These are phyloP conservation scores for Corythoichthys haematopterus DNA, from an alignment of 2,113 vertebrate genomes.

Conservation along the genomic window DNA sequence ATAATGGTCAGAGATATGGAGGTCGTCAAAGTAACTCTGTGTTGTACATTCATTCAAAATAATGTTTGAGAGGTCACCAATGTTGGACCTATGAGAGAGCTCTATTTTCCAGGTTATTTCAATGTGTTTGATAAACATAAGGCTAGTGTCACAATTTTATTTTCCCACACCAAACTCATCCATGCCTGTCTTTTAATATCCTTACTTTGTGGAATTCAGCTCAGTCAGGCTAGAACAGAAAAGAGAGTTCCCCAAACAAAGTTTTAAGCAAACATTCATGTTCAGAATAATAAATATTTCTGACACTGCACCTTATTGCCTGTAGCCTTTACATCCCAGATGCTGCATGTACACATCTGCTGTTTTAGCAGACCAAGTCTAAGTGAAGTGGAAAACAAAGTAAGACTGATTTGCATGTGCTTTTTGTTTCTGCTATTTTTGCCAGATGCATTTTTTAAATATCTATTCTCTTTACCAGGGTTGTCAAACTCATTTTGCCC, in stretches of 20 bases:
- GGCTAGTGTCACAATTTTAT: too few species aligned
- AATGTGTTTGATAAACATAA: too few species aligned
- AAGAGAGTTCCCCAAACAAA: not conserved
- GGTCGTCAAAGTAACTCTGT: not conserved
- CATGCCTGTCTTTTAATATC: not conserved
- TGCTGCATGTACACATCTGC: constrained; percentile 27
- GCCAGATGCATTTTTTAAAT: not conserved
- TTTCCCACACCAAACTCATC: not conserved
- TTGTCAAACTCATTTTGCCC: too few species aligned
- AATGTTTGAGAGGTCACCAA: not conserved
- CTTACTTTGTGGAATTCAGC: not conserved
- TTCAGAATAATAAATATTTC: not conserved
- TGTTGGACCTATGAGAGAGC: not conserved
- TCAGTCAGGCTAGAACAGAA: not conserved
- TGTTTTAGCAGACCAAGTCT: constrained; percentile 14
- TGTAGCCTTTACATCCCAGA: not conserved
- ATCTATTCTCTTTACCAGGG: too few species aligned
- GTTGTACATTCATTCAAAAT: not conserved
- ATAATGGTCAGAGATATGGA: not conserved
- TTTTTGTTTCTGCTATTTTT: not conserved
- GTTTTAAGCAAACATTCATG: not conserved
- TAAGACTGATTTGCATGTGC: not conserved
- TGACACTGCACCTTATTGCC: not conserved
- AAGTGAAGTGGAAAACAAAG: constrained; percentile 1
- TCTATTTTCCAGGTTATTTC: too few species aligned